Evolutionary conservation across 1,140 invertebrate species (phyloP), one percentile per base, ranked within the genome.

Genomic region (Antheraea mylitta): DNA sequence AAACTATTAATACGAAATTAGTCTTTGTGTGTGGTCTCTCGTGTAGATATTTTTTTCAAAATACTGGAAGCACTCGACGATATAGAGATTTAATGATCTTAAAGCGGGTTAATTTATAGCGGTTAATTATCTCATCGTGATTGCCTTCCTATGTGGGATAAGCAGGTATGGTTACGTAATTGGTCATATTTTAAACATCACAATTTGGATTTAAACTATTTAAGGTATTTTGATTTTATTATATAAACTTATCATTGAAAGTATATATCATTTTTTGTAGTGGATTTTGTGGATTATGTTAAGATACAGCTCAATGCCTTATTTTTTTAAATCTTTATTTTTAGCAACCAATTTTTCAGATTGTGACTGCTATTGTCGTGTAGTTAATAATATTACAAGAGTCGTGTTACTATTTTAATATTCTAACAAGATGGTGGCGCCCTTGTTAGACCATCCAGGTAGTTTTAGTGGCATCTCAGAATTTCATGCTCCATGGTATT

Each of bases 21-120:
- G 37, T 45, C 70, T 60, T 68, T 37, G 70, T 82, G 81, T 86
- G 83, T 86, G 83, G 83, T 83, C 83, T 58, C 48, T n/a, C 64
- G 60, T 66, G 67, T 75, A 71, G 75, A 77, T 74, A 73, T 79
- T 68, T 72, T 68, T 45, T n/a, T 30, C 38, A 65, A 22, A n/a
- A 19, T 30, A 53, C 66, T 68, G 22, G 62, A 68, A 45, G 67
- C 58, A 58, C 42, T 63, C 64, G 18, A 58, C 53, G 16, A 38
- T 42, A 60, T 42, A 60, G 48, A 60, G 42, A 11, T 53, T 73
- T 74, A 74, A 78, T 70, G 76, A 70, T 68, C 67, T 76, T 73
- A 64, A 53, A 58, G 67, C 67, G 63, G 22, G 48, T 75, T 74
- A 78, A 77, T 73, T 72, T 73, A 78, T 69, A 67, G 69, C 59